Base-by-base conservation (phyloP, 2,113 vertebrate species). In the Stictonetta naevosa region DNA sequence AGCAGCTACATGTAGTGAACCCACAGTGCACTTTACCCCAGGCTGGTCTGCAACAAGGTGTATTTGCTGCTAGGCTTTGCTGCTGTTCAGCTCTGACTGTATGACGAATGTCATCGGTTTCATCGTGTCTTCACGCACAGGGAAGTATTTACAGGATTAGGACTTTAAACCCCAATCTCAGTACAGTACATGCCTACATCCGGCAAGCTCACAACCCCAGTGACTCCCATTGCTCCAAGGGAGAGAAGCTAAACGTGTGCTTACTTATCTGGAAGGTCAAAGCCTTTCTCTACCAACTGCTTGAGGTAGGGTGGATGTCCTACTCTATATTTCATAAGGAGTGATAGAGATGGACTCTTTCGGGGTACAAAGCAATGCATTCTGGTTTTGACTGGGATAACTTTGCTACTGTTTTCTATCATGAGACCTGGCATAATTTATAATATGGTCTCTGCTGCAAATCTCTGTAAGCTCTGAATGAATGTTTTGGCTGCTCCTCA, bases 81-180 rank as follows among this genome's bases (percentile, higher is more conserved):
- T 42, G 16, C 20, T 92, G 6, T 62, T 78, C 38, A 78, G 23
- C 8, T 85, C 4, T 8, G 29, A 7, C 26, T 85, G 17, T 16
- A 40, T n/a, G 22, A 76, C 9, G 5, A 40, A 6, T 23, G 4
- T 60, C 62, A 56, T 13, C 22, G 21, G 11, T 72, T 67, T 85
- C 31, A 66, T 17, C 4, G 28, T 20, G 16, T 38, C 69, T 68
- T 60, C 38, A 40, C 0, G 2, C 18, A 13, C 9, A 3, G 40
- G 46, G 36, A 63, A 58, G 29, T 33, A 20, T 46, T 81, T 53
- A 29, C 53, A 85, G 3, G 58, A 66, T 17, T 59, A 68, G 26
- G 28, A 44, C 22, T 68, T 46, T 11, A 66, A 88, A 68, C 3
- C 5, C 5, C 23, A 10, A 1, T 64, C 19, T 62, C n/a, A 62